phyloP scores from a whole-genome alignment of 2,888 invertebrate genomes.

The Acanthosoma haemorrhoidale region DNA sequence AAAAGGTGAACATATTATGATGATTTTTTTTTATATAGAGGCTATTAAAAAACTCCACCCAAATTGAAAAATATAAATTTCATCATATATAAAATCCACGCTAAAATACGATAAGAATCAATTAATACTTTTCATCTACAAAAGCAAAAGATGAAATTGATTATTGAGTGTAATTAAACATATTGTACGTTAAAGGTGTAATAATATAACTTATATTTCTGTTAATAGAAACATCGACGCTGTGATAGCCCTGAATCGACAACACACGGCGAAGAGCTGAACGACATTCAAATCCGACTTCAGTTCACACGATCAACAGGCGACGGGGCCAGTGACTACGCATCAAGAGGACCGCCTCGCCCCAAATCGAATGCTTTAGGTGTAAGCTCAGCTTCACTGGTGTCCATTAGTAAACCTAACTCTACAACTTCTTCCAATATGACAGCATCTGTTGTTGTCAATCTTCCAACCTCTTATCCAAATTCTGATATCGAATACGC shows the following conservation, averaged over 20 bases:
- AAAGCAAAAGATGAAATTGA: no score
- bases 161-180: no score
- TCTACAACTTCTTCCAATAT: constrained; percentile 45
- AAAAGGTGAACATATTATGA: no score
- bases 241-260: constrained; percentile 43
- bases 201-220: no score
- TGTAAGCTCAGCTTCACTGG: constrained; percentile 40
- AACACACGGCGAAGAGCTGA: constrained; percentile 47
- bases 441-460: constrained; percentile 45
- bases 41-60: no score
- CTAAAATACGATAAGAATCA: no score
- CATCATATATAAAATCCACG: no score
- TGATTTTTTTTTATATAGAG: no score
- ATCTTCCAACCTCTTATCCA: constrained; percentile 44
- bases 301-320: constrained; percentile 41
- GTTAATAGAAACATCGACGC: constrained; percentile 42
- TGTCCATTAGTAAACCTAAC: constrained; percentile 44
- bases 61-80: no score
- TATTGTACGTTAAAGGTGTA: no score
- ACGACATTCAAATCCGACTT: constrained; percentile 48
- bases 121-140: no score
- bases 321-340: constrained; percentile 33
- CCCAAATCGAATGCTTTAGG: constrained; percentile 33
- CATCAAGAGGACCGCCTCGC: constrained; percentile 36
- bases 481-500: constrained; percentile 44